phyloP scores from a whole-genome alignment of 53 echinoderm and acorn worm genomes.

The Holothuria leucospilota region DNA sequence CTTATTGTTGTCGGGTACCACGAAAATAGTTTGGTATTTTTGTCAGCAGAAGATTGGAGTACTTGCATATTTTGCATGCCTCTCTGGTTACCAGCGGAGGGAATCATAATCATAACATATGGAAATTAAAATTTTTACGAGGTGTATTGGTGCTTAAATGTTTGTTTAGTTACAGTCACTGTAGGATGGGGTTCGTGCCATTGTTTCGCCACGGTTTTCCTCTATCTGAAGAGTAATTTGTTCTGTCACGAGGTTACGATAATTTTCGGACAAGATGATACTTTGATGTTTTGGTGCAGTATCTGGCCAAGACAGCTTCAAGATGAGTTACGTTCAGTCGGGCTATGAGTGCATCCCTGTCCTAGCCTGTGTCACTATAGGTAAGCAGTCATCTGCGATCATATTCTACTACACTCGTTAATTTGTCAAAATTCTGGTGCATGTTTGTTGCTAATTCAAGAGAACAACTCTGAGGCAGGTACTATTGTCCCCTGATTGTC shows the following conservation, averaged over 20 bases:
- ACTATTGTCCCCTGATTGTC: conserved; percentile 23
- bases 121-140: conserved; percentile 37
- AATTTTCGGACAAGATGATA: conserved; percentile 1
- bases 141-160: conserved; percentile 42
- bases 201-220: not conserved
- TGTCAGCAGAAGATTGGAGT: conserved; percentile 39
- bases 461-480: not conserved
- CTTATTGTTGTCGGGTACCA: conserved; percentile 35
- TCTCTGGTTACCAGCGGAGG: conserved; percentile 45
- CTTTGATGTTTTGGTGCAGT: not conserved
- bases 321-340: conserved; percentile 50
- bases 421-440: conserved; percentile 15
- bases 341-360: conserved; percentile 48
- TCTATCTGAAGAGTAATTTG: conserved; percentile 1
- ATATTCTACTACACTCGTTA: conserved; percentile 10
- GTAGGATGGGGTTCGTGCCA: not conserved
- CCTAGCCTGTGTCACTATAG: conserved; percentile 37
- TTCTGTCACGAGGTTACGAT: conserved; percentile 3
- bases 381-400: conserved; percentile 19
- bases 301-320: conserved; percentile 23
- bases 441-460: conserved; percentile 38
- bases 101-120: conserved; percentile 35
- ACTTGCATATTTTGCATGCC: conserved; percentile 49
- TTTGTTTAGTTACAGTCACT: conserved; percentile 36
- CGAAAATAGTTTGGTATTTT: conserved; percentile 44